Evolutionary conservation across 2,888 invertebrate genomes (phyloP).

Genomic region (Gandaritis pyraliata): DNA sequence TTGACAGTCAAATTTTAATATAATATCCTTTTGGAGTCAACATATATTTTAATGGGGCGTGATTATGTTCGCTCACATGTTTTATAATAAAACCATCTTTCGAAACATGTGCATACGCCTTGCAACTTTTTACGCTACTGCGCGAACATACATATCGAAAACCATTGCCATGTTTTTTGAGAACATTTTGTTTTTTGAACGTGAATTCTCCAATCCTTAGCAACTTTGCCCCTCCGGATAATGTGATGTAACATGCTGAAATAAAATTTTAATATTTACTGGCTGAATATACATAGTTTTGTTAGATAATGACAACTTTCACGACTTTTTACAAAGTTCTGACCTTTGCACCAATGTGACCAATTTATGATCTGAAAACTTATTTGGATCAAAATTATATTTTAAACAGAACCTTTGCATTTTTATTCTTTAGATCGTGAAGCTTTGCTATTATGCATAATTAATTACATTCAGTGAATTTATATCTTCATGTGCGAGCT

Average conservation of each 20-base stretch:
- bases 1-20: no score
- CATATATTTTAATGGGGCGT: conserved; percentile 17
- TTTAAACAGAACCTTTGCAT: no score
- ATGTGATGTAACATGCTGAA: conserved; percentile 18
- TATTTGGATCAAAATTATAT: no score
- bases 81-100: conserved; percentile 4
- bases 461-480: no score
- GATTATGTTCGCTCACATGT: conserved; percentile 17
- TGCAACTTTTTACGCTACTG: conserved; percentile 11
- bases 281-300: no score
- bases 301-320: no score
- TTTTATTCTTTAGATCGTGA: no score
- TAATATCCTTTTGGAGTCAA: not conserved
- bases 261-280: not conserved
- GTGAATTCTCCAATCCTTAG: conserved; percentile 15
- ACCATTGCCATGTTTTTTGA: not conserved
- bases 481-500: no score
- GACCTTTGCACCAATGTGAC: no score
- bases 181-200: conserved; percentile 1
- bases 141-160: conserved; percentile 3
- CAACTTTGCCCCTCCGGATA: conserved; percentile 1
- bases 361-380: no score
- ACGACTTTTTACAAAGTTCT: no score
- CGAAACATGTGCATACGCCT: conserved; percentile 18
- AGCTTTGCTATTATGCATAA: no score